Conservation (phyloP, 2,888 invertebrate species). For the Lingula anatina region DNA sequence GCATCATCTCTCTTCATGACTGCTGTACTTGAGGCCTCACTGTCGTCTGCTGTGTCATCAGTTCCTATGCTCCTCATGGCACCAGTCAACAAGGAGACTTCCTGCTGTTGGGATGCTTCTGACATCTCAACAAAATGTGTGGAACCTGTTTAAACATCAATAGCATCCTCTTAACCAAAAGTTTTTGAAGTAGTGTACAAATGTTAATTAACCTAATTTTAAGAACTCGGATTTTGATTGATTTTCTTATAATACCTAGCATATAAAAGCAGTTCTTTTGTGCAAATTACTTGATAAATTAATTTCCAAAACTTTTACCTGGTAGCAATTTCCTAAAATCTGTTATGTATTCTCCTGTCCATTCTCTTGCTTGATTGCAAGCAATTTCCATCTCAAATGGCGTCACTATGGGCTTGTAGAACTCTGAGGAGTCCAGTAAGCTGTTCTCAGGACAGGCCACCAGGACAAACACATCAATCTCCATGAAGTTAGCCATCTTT, state of each 20-base stretch:
- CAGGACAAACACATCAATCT: conserved; percentile 84
- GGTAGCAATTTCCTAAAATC: conserved; percentile 73
- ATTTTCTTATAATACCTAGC: neutral
- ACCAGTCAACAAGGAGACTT: conserved; percentile 56
- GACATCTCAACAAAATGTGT: conserved; percentile 3
- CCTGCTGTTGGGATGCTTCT: conserved; percentile 15
- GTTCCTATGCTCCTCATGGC: conserved; percentile 58
- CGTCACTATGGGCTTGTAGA: conserved; percentile 83
- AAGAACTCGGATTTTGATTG: neutral
- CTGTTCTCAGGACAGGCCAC: conserved; percentile 89
- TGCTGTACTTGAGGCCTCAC: conserved; percentile 11
- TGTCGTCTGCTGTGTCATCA: conserved; percentile 8
- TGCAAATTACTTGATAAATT: no score
- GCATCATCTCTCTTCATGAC: conserved; percentile 21
- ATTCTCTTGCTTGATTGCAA: conserved; percentile 56
- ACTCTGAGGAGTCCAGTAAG: conserved; percentile 73
- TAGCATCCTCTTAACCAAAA: conserved; percentile 2
- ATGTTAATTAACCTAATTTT: neutral
- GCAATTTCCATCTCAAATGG: conserved; percentile 84
- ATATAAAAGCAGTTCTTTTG: neutral
- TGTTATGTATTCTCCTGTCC: conserved; percentile 61
- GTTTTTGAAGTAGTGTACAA: neutral
- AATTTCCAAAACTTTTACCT: no score
- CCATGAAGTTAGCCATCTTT: conserved; percentile 91
- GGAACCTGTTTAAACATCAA: neutral